A percentile compares a stretch with the other conserved stretches of the same genome.
Evolutionary conservation across 2,888 invertebrate genomes (phyloP).

Genomic region (Empis stercorea): DNA sequence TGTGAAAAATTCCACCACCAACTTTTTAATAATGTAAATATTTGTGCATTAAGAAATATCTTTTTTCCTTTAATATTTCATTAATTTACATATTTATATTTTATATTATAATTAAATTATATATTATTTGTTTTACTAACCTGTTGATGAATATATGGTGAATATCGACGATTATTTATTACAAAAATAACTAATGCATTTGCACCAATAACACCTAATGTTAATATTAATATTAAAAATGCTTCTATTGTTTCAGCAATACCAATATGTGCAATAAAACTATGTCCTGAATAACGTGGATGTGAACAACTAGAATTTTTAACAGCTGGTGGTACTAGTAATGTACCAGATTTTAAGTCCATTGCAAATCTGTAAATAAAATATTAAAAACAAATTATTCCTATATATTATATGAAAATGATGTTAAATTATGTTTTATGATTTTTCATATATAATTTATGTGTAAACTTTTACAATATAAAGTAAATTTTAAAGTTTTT

Average conservation of each 20-base stretch:
- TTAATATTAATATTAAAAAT: slow-evolving; percentile 59
- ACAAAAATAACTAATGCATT: slow-evolving; percentile 71
- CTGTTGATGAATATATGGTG: slow-evolving; percentile 79
- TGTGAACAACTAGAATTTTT: slow-evolving; percentile 75
- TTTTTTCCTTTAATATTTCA: no score
- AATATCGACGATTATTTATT: slow-evolving; percentile 69
- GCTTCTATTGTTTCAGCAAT: slow-evolving; percentile 65
- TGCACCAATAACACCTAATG: slow-evolving; percentile 65
- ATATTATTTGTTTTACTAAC: slow-evolving; percentile 37
- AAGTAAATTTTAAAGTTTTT: no score
- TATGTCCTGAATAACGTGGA: slow-evolving; percentile 48
- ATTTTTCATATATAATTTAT: no score
- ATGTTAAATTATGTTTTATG: no score
- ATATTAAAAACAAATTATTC: slow-evolving; percentile 3
- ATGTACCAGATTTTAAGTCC: slow-evolving; percentile 44
- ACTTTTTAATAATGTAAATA: no score
- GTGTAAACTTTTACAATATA: no score
- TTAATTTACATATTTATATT: not conserved
- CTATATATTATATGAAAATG: not conserved
- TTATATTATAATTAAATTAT: not conserved
- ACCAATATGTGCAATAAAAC: slow-evolving; percentile 49
- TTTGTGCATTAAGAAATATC: no score
- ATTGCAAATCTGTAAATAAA: slow-evolving; percentile 28
- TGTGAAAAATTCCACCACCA: no score
- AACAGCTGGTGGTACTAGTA: slow-evolving; percentile 65